phyloP scores from a whole-genome alignment of 2,113 vertebrate species.

The Gopherus flavomarginatus region DNA sequence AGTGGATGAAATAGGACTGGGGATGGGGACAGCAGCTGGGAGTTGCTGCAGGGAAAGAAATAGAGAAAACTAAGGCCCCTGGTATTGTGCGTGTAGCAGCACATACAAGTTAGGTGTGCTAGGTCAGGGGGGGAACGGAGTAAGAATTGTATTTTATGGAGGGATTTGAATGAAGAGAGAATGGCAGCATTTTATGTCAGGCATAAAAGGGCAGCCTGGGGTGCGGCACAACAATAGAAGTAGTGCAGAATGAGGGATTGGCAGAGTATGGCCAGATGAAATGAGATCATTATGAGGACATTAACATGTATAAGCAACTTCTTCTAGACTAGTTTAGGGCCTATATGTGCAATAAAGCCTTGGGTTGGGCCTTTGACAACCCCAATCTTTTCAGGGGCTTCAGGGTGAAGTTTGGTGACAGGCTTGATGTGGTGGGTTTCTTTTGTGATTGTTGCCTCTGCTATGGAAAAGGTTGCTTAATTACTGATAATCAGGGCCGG shows the following conservation, averaged over 20 bases:
- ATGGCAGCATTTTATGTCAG: not conserved
- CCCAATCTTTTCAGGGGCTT: not conserved
- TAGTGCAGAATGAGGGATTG: not conserved
- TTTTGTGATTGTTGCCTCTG: not conserved
- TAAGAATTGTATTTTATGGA: not conserved
- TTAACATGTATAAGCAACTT: not conserved
- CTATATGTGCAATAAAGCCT: not conserved
- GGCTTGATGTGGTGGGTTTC: not conserved
- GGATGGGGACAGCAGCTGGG: too few species aligned
- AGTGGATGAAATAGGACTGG: too few species aligned
- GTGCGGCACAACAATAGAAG: not conserved
- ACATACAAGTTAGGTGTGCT: not conserved
- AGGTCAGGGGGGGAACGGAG: not conserved
- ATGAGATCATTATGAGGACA: not conserved
- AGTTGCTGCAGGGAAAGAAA: too few species aligned
- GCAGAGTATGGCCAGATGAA: not conserved
- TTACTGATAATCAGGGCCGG: not conserved
- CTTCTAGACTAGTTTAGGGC: not conserved
- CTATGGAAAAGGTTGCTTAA: not conserved
- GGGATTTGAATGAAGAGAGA: not conserved
- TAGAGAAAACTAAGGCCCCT: too few species aligned
- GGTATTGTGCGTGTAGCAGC: not conserved
- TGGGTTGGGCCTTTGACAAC: not conserved
- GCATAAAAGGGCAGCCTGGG: not conserved
- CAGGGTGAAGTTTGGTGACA: not conserved